Evolutionary conservation across 2,888 invertebrate species (phyloP), one percentile per base, ranked within the genome.

Genomic region (Heteromurus nitidus): DNA sequence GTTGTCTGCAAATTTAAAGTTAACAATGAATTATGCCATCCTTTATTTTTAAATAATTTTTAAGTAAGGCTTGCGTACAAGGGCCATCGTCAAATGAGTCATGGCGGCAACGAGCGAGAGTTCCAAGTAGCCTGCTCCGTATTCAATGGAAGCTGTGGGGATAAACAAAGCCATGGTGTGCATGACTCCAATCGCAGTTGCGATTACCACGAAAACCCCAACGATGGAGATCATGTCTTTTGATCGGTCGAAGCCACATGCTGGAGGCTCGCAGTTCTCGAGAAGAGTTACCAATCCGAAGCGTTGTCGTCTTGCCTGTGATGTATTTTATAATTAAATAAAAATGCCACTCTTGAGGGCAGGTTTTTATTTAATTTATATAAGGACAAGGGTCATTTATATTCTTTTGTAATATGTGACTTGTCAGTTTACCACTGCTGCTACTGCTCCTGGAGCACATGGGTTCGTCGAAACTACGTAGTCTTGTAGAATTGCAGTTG

Each of bases 101-200:
- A 70, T 7, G 16, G 67, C 70, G 28, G 42, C 62, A 3, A 82
- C 60, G 1, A 85, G 24, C 44, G 75, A 64, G 2, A 73, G 60
- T 62, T 85, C 85, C 0, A 85, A 13, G n/a, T 68, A 60, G 3
- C 85, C 85, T 2, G 83, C 77, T n/a, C 60, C 67, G 50, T 85
- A 85, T 24, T 74, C 58, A 18, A 69, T 58, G 20, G 76, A 58
- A 11, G 69, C 64, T 0, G 62, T 22, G 0, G 84, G 83, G 22
- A 81, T 72, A 53, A 77, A 82, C 3, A 81, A 28, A 9, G 81
- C 68, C 26, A 58, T 50, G 26, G 81, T 73, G 22, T 85, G 73
- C 11, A 85, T 36, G 3, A 82, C 13, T 2, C 85, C 85, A 13
- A 85, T 20, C 2, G 80, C 22, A 9, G 70, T 74, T 1, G 74